Conservation (phyloP, 1,140 invertebrate genomes). For the Drosophila gunungcola region DNA sequence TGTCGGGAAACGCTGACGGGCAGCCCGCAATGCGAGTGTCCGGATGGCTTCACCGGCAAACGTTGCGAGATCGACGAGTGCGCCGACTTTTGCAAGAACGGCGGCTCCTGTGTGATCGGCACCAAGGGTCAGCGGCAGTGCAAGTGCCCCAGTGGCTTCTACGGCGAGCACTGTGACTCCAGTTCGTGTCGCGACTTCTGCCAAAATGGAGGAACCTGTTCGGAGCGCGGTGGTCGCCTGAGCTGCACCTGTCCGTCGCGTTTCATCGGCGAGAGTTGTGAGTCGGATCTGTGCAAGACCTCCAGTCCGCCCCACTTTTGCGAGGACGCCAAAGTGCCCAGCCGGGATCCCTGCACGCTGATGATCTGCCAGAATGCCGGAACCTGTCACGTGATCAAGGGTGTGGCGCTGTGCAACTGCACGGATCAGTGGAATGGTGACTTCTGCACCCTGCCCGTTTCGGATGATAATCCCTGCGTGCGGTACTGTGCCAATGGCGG, state of each 20-base stretch:
- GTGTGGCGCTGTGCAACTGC: slow-evolving; percentile 86
- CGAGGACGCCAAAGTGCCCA: slow-evolving; percentile 55
- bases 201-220: slow-evolving; percentile 86
- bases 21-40: slow-evolving; percentile 86
- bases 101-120: slow-evolving; percentile 86
- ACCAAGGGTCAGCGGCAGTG: slow-evolving; percentile 85
- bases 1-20: slow-evolving; percentile 81
- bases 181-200: slow-evolving; percentile 86
- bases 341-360: slow-evolving; percentile 72
- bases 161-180: slow-evolving; percentile 87
- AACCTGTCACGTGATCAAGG: slow-evolving; percentile 79
- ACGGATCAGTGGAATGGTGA: slow-evolving; percentile 88
- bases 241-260: slow-evolving; percentile 69
- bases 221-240: slow-evolving; percentile 49
- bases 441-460: slow-evolving; percentile 87
- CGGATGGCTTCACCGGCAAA: slow-evolving; percentile 74
- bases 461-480: slow-evolving; percentile 87
- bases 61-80: slow-evolving; percentile 84
- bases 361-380: slow-evolving; percentile 79
- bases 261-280: slow-evolving; percentile 76
- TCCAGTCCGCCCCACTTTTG: slow-evolving; percentile 73
- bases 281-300: slow-evolving; percentile 79
- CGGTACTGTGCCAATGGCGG: slow-evolving; percentile 87
- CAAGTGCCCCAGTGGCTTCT: slow-evolving; percentile 86
- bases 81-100: slow-evolving; percentile 85